phyloP scores from a whole-genome alignment of 2,797 vertebrate genomes.

The Pogoniulus pusillus region DNA sequence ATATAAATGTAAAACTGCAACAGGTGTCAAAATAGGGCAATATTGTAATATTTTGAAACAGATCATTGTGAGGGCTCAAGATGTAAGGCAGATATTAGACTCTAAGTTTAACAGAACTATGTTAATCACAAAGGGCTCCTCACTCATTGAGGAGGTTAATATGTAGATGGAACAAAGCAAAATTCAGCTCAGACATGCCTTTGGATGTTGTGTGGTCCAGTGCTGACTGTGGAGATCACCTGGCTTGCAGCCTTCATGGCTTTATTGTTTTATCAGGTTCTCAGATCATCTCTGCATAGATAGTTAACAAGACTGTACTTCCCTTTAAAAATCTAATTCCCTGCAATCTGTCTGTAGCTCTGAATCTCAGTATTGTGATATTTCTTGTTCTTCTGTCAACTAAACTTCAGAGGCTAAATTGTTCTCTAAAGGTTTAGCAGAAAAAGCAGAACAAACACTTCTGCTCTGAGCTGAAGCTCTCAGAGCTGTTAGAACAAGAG shows the following conservation, averaged over 20 bases:
- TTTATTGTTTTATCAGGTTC: background rate
- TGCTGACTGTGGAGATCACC: background rate
- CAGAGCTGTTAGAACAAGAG: background rate
- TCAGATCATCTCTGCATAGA: background rate
- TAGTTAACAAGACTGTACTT: background rate
- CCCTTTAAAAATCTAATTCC: background rate
- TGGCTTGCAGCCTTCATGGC: background rate
- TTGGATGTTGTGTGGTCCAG: background rate
- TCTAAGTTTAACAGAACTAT: background rate
- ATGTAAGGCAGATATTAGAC: background rate
- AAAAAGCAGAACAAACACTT: background rate
- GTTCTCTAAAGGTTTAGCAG: background rate
- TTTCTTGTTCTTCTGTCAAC: background rate
- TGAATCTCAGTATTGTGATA: background rate
- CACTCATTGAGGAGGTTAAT: background rate
- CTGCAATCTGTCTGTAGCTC: background rate
- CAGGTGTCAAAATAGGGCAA: background rate
- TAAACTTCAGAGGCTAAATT: rapidly evolving
- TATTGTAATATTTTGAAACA: background rate
- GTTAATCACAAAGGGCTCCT: background rate
- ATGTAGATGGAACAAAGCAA: background rate
- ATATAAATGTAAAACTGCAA: background rate
- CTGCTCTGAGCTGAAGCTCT: background rate
- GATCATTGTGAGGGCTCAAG: background rate
- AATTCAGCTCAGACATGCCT: background rate